These are phyloP conservation scores for Rhodinocichla rosea DNA, from an alignment of 2,113 vertebrate species.

Conservation along the genomic window DNA sequence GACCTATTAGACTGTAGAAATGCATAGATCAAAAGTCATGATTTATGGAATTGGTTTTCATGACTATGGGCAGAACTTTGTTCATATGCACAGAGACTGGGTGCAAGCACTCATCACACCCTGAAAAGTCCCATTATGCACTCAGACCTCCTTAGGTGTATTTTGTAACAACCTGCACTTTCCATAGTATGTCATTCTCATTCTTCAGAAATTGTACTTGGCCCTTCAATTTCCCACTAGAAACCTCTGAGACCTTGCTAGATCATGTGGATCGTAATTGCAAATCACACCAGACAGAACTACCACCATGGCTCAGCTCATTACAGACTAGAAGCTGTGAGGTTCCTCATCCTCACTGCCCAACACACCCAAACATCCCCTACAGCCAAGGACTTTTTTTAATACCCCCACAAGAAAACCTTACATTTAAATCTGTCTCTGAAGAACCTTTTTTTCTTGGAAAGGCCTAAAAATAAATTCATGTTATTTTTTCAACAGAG, in stretches of 20 bases:
- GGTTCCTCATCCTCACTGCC: not conserved
- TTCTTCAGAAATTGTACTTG: not conserved
- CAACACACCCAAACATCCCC: not conserved
- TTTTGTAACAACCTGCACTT: not conserved
- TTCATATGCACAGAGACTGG: too few relatives aligned
- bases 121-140: not conserved
- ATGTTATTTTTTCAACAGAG: not conserved
- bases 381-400: not conserved
- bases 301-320: not conserved
- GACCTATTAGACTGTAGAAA: not conserved
- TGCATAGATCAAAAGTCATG: not conserved
- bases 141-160: not conserved
- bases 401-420: not conserved
- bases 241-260: not conserved
- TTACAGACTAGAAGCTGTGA: not conserved
- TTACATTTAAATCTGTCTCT: not conserved
- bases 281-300: not conserved
- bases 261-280: accelerated
- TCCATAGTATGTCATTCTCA: not conserved
- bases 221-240: not conserved
- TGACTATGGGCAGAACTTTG: not conserved
- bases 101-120: not conserved
- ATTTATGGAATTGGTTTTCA: not conserved
- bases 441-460: not conserved
- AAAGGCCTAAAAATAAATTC: not conserved